Base-by-base conservation (phyloP, 64 coral and sea anemone species). In the Montipora efflorescens region DNA sequence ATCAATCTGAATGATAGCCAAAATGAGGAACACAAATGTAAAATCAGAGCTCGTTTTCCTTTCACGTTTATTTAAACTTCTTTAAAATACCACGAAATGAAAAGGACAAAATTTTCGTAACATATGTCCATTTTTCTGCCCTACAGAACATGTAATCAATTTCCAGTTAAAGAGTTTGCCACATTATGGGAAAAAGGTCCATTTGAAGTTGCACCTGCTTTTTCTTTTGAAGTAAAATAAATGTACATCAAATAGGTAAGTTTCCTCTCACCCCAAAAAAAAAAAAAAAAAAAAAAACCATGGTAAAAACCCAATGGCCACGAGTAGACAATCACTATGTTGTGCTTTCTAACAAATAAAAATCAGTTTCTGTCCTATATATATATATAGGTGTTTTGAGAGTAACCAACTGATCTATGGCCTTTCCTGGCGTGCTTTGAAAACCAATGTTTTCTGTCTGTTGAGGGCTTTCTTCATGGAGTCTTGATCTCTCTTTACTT, bases 401-500 rank as follows among this genome's bases (percentile, higher is more conserved):
- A 71, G 66, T 86, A 36, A 11, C 82, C 82, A 49, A 86, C 19
- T 73, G 53, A 7, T 11, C 53, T 88, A 58, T 59, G 95, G 98
- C 19, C 90, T 84, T 48, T 94, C 88, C 57, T 91, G 81, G 48
- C 89, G 78, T 69, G 98, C 95, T 90, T 99, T 99, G n/a, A 94
- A 84, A 11, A 99, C 76, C 87, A 99, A 83, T 67, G 94, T 99
- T 79, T 94, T 90, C 52, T 96, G 59, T 92, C 93, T 99, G 84
- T 96, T 96, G 7, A 99, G 84, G 36, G 95, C 98, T 87, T 99
- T 99, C 83, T 99, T 99, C 80, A 96, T 68, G 8, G 98, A 94
- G 69, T 99, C 98, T 93, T 99, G 98, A 67, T 99, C 91, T 83
- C 92, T 87, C 87, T 99, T 99, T 23, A 99, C 98, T 71, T 95